Evolutionary conservation across 2,113 vertebrate genomes (phyloP).

Genomic region (Cololabis saira): DNA sequence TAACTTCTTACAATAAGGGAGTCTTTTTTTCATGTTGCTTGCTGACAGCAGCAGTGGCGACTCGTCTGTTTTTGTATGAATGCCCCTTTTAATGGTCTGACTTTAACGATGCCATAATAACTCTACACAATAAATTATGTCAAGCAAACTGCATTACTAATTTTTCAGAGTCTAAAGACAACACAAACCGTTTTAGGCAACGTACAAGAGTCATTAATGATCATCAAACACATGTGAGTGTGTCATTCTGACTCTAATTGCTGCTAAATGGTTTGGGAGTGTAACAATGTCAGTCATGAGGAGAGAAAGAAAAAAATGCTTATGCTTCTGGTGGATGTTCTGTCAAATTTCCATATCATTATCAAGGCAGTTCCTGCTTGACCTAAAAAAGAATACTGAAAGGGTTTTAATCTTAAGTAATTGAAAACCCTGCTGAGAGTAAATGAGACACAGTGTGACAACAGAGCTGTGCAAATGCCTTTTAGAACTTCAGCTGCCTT

Average conservation of each 20-base stretch:
- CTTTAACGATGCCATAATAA: slow-evolving; percentile 28
- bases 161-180: slow-evolving; percentile 12
- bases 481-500: slow-evolving; percentile 12
- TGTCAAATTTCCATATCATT: slow-evolving; percentile 10
- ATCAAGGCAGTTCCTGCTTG: slow-evolving; percentile 21
- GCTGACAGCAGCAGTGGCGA: slow-evolving; percentile 24
- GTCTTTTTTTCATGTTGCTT: slow-evolving; percentile 19
- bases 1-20: neutral
- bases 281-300: slow-evolving; percentile 1
- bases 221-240: slow-evolving; percentile 2
- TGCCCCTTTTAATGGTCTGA: slow-evolving; percentile 25
- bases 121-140: slow-evolving; percentile 15
- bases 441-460: slow-evolving; percentile 57
- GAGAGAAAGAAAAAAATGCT: neutral
- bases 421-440: slow-evolving; percentile 60
- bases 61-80: slow-evolving; percentile 38
- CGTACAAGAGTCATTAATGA: slow-evolving; percentile 1
- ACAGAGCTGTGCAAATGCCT: slow-evolving; percentile 38
- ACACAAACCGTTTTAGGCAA: slow-evolving; percentile 3
- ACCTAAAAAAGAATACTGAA: slow-evolving; percentile 31
- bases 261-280: neutral
- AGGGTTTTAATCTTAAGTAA: slow-evolving; percentile 58
- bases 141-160: slow-evolving; percentile 8
- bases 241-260: slow-evolving; percentile 6
- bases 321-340: slow-evolving; percentile 8